phyloP scores from a whole-genome alignment of 2,888 invertebrate genomes.

The Tetanocera ferruginea region DNA sequence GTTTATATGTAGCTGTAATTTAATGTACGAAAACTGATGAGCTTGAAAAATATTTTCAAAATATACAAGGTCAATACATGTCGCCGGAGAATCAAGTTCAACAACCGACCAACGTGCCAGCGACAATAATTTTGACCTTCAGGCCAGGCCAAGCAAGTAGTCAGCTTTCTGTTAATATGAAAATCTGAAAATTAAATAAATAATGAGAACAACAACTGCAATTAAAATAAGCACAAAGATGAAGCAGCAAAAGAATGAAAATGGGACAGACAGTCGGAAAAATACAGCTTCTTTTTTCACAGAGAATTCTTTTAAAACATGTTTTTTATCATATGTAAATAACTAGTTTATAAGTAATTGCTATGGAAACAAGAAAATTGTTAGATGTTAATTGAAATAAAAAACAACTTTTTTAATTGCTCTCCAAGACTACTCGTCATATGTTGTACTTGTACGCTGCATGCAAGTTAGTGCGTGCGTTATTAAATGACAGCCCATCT shows the following conservation, averaged over 20 bases:
- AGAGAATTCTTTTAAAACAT: too few relatives aligned
- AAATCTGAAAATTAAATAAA: background rate
- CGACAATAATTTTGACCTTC: constrained; percentile 29
- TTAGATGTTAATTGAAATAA: background rate
- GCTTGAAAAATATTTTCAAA: background rate
- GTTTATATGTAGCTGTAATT: too few relatives aligned
- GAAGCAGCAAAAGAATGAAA: background rate
- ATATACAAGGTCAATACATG: constrained; percentile 21
- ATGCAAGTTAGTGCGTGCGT: too few relatives aligned
- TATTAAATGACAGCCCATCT: too few relatives aligned
- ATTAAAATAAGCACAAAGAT: background rate
- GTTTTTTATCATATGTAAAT: too few relatives aligned
- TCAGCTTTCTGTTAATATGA: background rate
- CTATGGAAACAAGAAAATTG: too few relatives aligned
- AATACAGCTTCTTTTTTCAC: too few relatives aligned
- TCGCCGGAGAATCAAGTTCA: constrained; percentile 33
- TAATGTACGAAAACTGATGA: background rate
- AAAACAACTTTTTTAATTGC: background rate
- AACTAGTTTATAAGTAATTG: too few relatives aligned
- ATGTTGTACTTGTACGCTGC: too few relatives aligned
- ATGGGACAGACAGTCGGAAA: background rate
- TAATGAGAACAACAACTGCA: background rate
- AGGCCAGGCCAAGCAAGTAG: background rate
- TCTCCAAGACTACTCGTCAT: background rate
- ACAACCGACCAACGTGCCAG: constrained; percentile 15